Conservation (phyloP, 2,113 vertebrate genomes). For the Alouatta palliata region DNA sequence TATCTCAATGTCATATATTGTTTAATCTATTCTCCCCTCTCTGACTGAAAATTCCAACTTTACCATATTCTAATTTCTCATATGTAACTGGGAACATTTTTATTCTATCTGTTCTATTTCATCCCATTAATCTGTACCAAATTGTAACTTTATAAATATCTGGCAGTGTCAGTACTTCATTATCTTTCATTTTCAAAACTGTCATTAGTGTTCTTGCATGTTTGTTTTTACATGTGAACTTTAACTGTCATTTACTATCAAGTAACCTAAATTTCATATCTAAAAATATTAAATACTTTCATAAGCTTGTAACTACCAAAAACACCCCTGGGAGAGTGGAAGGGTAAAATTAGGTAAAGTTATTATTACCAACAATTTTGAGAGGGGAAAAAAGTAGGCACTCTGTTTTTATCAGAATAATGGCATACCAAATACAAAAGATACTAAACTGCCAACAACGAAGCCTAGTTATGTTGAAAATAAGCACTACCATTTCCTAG, state of each 20-base stretch:
- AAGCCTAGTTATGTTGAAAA: conserved; percentile 16
- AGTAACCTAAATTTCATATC: conserved; percentile 12
- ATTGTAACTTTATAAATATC: neutral
- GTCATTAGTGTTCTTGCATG: neutral
- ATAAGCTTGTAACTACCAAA: conserved; percentile 23
- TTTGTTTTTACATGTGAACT: conserved; percentile 1
- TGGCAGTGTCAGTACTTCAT: neutral
- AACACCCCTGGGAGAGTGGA: neutral
- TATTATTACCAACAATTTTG: conserved; percentile 28
- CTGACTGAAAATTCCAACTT: neutral
- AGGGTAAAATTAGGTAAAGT: neutral
- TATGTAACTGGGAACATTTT: neutral
- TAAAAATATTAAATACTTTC: conserved; percentile 24
- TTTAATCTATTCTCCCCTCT: neutral
- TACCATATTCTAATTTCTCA: conserved; percentile 9
- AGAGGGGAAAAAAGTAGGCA: neutral
- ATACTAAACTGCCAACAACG: neutral
- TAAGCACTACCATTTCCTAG: neutral
- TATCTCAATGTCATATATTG: neutral
- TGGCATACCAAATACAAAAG: conserved; percentile 31
- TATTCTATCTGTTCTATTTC: neutral
- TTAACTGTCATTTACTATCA: conserved; percentile 32
- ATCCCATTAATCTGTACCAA: neutral
- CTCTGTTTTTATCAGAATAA: conserved; percentile 39
- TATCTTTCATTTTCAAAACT: conserved; percentile 28